These are phyloP conservation scores for Emmelina monodactyla DNA, from an alignment of 2,888 invertebrate genomes.

Conservation along the genomic window DNA sequence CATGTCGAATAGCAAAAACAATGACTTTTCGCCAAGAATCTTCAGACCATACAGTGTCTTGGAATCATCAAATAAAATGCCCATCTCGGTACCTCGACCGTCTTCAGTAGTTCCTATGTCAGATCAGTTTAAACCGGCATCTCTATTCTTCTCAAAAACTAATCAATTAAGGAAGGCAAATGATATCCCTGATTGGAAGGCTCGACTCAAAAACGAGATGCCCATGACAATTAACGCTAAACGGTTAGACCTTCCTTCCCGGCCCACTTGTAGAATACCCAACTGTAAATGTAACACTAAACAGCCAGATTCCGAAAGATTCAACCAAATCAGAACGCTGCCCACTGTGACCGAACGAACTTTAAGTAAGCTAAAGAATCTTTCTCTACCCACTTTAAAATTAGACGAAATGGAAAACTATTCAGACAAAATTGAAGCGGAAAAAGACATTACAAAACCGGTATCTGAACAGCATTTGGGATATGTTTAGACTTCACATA, in stretches of 20 bases:
- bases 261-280: conserved; percentile 47
- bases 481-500: conserved; percentile 51
- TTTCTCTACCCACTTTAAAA: conserved; percentile 53
- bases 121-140: conserved; percentile 52
- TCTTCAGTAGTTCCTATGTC: conserved; percentile 53
- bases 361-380: conserved; percentile 40
- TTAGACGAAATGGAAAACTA: conserved; percentile 40
- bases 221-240: conserved; percentile 28
- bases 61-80: conserved; percentile 39
- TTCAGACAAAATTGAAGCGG: conserved; percentile 35
- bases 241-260: conserved; percentile 40
- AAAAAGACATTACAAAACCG: conserved; percentile 45
- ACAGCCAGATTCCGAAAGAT: conserved; percentile 26
- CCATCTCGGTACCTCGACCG: conserved; percentile 37
- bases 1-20: conserved; percentile 25
- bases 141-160: conserved; percentile 38
- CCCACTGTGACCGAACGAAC: conserved; percentile 41
- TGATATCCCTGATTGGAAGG: conserved; percentile 51
- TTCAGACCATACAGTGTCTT: conserved; percentile 55
- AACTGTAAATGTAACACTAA: conserved; percentile 51
- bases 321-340: conserved; percentile 41
- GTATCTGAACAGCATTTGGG: conserved; percentile 66
- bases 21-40: conserved; percentile 29
- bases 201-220: conserved; percentile 41
- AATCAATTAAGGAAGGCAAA: conserved; percentile 30